Evolutionary conservation across 2,113 vertebrate species (phyloP), one percentile per base, ranked within the genome.

Genomic region (Spilogale gracilis): DNA sequence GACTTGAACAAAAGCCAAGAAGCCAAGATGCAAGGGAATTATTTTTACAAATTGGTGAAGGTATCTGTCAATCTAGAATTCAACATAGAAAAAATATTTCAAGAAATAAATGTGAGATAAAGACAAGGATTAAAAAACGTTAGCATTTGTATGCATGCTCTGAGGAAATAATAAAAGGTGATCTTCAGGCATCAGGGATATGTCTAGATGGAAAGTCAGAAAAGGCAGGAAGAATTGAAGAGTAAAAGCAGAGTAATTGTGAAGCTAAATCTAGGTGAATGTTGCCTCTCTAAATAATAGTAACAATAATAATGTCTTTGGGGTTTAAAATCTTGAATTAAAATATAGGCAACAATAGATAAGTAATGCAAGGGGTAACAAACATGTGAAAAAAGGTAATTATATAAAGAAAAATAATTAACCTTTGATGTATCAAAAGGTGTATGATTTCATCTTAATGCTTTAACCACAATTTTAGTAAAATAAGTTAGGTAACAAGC

Each of bases 101-200:
- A 73, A 67, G 52, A 94, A 43, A 48, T 83, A 78, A 95, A 23
- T 69, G 30, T 85, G 60, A 82, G 90, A 76, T 67, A 67, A 69
- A 81, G 74, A 48, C 10, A 61, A 73, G 25, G 18, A 9, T 61
- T 73, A 43, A 94, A 89, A 27, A 2, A 73, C 89, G 58, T 16
- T 78, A 48, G 32, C 43, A 67, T 17, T 50, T 91, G 3, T 4
- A 17, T 50, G 25, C 38, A 67, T 38, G 0, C 4, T 30, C 50
- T 69, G 67, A 85, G 52, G 18, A 95, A 56, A 85, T 84, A 78
- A 94, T 48, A 80, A 65, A 89, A n/a, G 7, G 21, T 56, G 14
- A 76, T 48, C 27, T 83, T 65, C n/a, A 65, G 18, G 8, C n/a
- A 38, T 48, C 4, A 54, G 7, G 38, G 83, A 67, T 67, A 50